These are phyloP conservation scores for Phalacrocorax aristotelis DNA, from an alignment of 2,113 vertebrate species.

Conservation along the genomic window DNA sequence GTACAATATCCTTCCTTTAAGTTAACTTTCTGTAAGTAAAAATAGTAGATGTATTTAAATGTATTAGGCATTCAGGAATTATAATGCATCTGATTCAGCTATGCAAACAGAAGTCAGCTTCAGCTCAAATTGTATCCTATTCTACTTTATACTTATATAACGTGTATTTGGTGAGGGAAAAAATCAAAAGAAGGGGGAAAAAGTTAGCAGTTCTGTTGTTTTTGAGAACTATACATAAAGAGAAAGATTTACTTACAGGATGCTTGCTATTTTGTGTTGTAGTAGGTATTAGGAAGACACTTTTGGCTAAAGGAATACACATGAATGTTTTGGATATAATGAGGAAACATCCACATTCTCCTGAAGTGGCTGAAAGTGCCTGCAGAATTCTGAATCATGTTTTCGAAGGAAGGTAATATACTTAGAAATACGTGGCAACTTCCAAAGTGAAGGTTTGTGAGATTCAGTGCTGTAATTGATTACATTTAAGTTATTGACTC, in stretches of 20 bases:
- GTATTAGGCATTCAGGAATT: background rate
- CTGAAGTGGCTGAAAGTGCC: conserved; percentile 84
- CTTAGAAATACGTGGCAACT: background rate
- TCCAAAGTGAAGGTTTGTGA: background rate
- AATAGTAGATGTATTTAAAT: background rate
- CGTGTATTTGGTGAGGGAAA: background rate
- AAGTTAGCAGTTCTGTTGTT: background rate
- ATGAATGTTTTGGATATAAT: conserved; percentile 91
- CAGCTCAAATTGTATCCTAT: background rate
- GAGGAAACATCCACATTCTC: conserved; percentile 80
- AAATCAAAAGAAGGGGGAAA: fast-evolving
- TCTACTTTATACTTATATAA: background rate
- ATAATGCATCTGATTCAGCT: background rate
- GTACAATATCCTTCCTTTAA: background rate
- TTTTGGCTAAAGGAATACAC: conserved; percentile 90
- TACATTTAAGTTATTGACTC: background rate
- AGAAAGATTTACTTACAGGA: background rate
- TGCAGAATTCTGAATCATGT: conserved; percentile 86
- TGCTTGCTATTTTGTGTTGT: conserved; percentile 20
- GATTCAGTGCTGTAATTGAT: background rate
- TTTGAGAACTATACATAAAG: background rate
- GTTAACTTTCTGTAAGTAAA: background rate
- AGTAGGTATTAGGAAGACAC: conserved; percentile 83
- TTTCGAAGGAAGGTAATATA: conserved; percentile 85
- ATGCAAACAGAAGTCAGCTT: background rate